Evolutionary conservation across 53 echinoderm and acorn worm genomes (phyloP), one percentile per base, ranked within the genome.

Genomic region (Arbacia lixula): DNA sequence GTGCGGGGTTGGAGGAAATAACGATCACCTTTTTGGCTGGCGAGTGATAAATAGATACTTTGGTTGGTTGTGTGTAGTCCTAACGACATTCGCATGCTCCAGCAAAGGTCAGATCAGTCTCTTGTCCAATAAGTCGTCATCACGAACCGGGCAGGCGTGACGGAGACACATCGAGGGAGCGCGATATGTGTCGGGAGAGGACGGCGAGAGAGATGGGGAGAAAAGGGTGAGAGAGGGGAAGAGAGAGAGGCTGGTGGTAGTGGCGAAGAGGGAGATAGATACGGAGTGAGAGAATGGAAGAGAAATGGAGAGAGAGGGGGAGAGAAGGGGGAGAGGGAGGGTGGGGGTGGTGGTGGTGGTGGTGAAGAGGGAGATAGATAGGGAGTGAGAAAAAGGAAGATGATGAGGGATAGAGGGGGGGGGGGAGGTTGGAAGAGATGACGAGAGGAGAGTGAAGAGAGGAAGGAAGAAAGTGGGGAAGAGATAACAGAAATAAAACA

Each of bases 61-160:
- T 69, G 43, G 27, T 43, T 43, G 69, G 36, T 66, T n/a, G n/a
- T n/a, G n/a, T n/a, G n/a, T n/a, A n/a, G n/a, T n/a, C n/a, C 37
- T 69, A 69, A 69, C 43, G 69, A 35, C 74, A 74, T 74, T 52
- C 74, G 49, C 74, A 74, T 74, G 49, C 74, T 2, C 21, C 74
- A 53, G 4, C 51, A 74, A 74, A 74, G 74, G 74, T 74, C 74
- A 74, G 24, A 24, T 42, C 40, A 6, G 69, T 74, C 51, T 74
- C 53, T 53, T 74, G 74, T 74, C 74, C 74, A 53, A 74, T 74
- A 74, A 50, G 25, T 74, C 27, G 52, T 74, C 74, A 74, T 74
- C 53, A 53, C 50, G 33, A 74, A 74, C 51, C 74, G 22, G 20
- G 53, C 43, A 74, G 33, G 51, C 74, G 35, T 74, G 74, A 52